These are phyloP conservation scores for Rhinoraja longicauda DNA, from an alignment of 2,797 vertebrate species.

Conservation along the genomic window DNA sequence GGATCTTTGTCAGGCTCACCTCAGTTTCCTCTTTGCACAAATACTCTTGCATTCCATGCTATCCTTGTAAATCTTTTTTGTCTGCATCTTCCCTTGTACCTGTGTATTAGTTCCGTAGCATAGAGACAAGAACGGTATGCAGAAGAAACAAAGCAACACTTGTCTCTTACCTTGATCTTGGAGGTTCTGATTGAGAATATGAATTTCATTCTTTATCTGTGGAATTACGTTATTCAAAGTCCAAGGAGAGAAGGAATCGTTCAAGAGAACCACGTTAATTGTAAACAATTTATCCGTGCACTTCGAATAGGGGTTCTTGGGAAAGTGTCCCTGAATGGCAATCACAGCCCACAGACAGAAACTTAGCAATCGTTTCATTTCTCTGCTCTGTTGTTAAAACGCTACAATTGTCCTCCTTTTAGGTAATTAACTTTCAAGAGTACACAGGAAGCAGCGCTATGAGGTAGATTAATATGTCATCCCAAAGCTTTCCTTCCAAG, in stretches of 20 bases:
- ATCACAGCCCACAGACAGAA: not conserved
- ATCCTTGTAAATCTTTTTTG: not conserved
- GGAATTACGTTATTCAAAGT: not conserved
- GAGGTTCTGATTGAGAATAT: not conserved
- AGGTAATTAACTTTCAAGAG: not conserved
- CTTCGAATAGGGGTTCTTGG: not conserved
- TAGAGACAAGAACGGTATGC: too few species aligned
- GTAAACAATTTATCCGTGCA: slow-evolving; percentile 27
- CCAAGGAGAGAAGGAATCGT: not conserved
- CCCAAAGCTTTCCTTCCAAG: not conserved
- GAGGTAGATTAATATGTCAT: not conserved
- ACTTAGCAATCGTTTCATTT: slow-evolving; percentile 17
- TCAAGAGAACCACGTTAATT: slow-evolving; percentile 17
- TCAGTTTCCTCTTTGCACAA: too few species aligned
- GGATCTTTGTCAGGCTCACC: not conserved
- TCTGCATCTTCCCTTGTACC: not conserved
- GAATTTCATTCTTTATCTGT: not conserved
- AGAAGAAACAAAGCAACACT: too few species aligned
- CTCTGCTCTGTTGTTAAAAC: slow-evolving; percentile 2
- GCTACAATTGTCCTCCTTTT: slow-evolving; percentile 7
- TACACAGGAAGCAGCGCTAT: not conserved
- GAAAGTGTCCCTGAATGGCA: not conserved
- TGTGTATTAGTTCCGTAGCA: not conserved
- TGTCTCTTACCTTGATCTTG: not conserved
- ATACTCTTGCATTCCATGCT: too few species aligned